These are phyloP conservation scores for Pimpla rufipes DNA, from an alignment of 2,888 invertebrate species.

Conservation along the genomic window DNA sequence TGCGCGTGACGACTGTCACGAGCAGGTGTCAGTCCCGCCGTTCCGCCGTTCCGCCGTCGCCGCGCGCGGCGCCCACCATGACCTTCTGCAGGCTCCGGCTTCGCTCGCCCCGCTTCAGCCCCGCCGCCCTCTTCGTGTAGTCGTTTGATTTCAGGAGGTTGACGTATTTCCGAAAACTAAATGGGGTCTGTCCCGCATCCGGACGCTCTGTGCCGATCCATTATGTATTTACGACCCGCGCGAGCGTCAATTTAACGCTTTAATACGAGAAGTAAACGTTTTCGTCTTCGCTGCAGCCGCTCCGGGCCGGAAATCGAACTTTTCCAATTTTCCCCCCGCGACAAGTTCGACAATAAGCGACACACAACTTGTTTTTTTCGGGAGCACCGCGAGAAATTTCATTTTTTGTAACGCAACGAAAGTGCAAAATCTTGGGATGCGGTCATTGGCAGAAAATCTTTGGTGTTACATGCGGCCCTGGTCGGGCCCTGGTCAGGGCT, in stretches of 20 bases:
- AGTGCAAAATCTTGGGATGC: too few relatives aligned
- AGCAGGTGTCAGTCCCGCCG: conserved; percentile 72
- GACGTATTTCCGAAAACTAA: conserved; percentile 42
- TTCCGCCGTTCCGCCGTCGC: conserved; percentile 38
- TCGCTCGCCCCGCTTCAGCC: too few relatives aligned
- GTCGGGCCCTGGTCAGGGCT: too few relatives aligned
- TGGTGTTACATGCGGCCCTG: too few relatives aligned
- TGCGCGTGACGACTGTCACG: conserved; percentile 76
- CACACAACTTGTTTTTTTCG: not conserved
- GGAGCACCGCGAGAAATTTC: too few relatives aligned
- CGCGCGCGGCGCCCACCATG: conserved; percentile 35
- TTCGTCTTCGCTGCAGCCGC: not conserved
- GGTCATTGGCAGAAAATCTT: too few relatives aligned
- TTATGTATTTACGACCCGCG: not conserved
- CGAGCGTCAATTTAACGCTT: not conserved
- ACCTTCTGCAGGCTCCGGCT: conserved; percentile 34
- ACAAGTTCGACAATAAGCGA: not conserved
- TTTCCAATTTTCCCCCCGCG: not conserved
- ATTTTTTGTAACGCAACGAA: too few relatives aligned
- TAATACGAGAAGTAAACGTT: not conserved
- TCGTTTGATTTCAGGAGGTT: conserved; percentile 10
- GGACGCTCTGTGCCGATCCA: not conserved
- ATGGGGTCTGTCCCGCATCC: conserved; percentile 22
- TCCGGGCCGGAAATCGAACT: conserved; percentile 5
- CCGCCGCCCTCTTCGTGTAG: conserved; percentile 1